phyloP scores from a whole-genome alignment of 2,797 vertebrate species.

The Sebastes taczanowskii region DNA sequence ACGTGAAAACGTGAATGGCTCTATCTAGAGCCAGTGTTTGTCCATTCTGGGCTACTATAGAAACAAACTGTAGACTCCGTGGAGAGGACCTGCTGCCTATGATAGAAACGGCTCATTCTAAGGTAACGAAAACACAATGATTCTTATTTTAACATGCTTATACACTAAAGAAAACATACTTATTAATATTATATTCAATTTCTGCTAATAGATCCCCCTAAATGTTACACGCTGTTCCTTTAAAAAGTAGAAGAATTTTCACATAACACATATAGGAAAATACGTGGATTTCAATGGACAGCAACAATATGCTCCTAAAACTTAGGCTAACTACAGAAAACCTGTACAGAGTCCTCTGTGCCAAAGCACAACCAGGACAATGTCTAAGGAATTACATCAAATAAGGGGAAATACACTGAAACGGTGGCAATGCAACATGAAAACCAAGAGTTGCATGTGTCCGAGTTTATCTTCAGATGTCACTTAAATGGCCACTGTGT shows the following conservation, averaged over 20 bases:
- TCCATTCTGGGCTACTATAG: too few species aligned
- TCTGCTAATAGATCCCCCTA: too few species aligned
- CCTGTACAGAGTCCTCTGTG: background rate
- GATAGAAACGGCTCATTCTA: too few species aligned
- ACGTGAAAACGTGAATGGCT: too few species aligned
- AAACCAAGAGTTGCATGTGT: background rate
- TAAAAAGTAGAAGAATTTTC: background rate
- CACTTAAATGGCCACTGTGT: conserved; percentile 2
- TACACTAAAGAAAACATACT: too few species aligned
- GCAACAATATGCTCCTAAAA: background rate
- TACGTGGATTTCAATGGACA: background rate
- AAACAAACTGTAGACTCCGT: too few species aligned
- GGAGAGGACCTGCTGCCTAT: accelerated
- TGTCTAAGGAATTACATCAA: background rate
- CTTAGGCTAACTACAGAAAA: background rate
- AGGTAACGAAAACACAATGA: too few species aligned
- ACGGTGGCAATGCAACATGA: background rate
- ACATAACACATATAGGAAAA: background rate
- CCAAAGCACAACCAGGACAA: background rate
- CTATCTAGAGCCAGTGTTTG: too few species aligned
- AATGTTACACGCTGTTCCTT: too few species aligned
- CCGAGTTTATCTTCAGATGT: conserved; percentile 23
- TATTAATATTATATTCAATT: too few species aligned
- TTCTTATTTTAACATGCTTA: too few species aligned
- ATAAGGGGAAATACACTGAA: background rate